Conservation (phyloP, 2,888 invertebrate species). For the Drosophila borborema region DNA sequence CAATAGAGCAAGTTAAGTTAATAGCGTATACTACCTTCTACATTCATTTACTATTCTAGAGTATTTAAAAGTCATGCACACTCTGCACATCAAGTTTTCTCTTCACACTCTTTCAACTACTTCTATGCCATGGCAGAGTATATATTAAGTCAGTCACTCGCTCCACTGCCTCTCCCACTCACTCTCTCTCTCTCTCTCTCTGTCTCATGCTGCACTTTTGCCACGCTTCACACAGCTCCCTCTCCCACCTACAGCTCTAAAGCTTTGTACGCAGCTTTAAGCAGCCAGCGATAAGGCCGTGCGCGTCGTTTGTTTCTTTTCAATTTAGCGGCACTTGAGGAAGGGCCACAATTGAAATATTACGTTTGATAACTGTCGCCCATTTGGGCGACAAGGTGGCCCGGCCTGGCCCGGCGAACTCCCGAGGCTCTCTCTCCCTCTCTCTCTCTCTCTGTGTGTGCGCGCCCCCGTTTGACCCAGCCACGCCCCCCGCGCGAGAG, state of each 20-base stretch:
- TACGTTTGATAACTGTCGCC: slow-evolving; percentile 66
- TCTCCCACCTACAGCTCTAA: not conserved
- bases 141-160: not conserved
- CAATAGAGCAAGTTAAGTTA: no score
- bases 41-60: no score
- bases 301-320: slow-evolving; percentile 55
- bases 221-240: not conserved
- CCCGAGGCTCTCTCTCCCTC: not conserved
- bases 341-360: slow-evolving; percentile 67
- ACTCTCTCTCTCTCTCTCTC: no score
- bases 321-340: slow-evolving; percentile 50
- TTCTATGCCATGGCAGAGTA: not conserved
- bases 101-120: no score
- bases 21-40: no score
- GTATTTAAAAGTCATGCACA: not conserved
- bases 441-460: not conserved
- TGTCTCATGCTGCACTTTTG: slow-evolving; percentile 26
- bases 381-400: slow-evolving; percentile 49
- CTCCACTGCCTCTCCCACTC: no score
- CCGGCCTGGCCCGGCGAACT: slow-evolving; percentile 34
- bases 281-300: slow-evolving; percentile 32
- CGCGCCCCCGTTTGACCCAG: not conserved
- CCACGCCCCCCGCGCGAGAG: not conserved
- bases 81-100: no score
- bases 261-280: slow-evolving; percentile 19